phyloP scores from a whole-genome alignment of 2,888 invertebrate genomes.

The Poecilobothrus nobilitatus region DNA sequence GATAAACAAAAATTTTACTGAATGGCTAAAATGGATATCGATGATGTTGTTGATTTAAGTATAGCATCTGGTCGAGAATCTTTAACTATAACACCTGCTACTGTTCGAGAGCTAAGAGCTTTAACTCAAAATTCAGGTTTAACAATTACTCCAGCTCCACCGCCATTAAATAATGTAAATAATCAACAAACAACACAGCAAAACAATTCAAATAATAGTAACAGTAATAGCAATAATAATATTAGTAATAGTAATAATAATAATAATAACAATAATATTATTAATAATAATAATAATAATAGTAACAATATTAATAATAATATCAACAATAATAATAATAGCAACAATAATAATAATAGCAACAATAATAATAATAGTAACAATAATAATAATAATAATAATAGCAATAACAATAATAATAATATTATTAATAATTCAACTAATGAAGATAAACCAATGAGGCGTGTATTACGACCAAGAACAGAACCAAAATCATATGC shows the following conservation, averaged over 20 bases:
- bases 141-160: slow-evolving; percentile 56
- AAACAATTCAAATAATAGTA: neutral
- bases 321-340: neutral
- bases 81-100: slow-evolving; percentile 40
- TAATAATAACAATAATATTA: neutral
- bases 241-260: neutral
- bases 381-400: neutral
- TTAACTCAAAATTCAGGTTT: slow-evolving; percentile 53
- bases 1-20: neutral
- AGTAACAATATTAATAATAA: neutral
- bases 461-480: slow-evolving; percentile 71
- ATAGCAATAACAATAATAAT: slow-evolving; percentile 30
- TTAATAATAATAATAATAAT: neutral
- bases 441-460: slow-evolving; percentile 31
- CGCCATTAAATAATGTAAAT: slow-evolving; percentile 36
- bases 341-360: neutral
- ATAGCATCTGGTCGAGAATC: slow-evolving; percentile 47
- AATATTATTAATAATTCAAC: slow-evolving; percentile 25
- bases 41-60: slow-evolving; percentile 85
- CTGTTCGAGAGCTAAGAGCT: slow-evolving; percentile 49
- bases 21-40: slow-evolving; percentile 74
- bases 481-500: slow-evolving; percentile 78
- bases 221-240: neutral
- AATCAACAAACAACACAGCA: slow-evolving; percentile 18
- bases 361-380: neutral